A percentile compares a stretch with the other conserved stretches of the same genome.
Conservation (phyloP, 2,888 invertebrate species). For the Erebia epiphron region DNA sequence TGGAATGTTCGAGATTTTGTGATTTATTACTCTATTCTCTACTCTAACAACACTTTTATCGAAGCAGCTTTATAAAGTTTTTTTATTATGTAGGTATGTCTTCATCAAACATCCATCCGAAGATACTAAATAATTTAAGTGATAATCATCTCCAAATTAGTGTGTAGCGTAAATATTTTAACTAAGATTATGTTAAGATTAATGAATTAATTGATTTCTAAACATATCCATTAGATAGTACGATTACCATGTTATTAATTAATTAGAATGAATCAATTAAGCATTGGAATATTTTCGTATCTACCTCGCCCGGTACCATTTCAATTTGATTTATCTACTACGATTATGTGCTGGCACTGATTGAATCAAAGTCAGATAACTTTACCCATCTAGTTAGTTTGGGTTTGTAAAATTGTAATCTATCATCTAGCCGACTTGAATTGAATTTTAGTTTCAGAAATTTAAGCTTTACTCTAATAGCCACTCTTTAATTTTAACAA, state of each 20-base stretch:
- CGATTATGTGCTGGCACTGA: neutral
- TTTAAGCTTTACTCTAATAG: too few species aligned
- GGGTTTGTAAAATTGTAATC: neutral
- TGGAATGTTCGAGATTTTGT: constrained; percentile 27
- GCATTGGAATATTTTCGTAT: neutral
- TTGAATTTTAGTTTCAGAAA: neutral
- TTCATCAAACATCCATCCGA: neutral
- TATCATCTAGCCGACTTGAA: neutral
- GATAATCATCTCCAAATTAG: neutral
- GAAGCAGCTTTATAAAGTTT: neutral
- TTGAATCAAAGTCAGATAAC: neutral
- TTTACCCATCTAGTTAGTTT: neutral
- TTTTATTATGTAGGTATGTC: neutral
- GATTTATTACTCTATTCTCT: constrained; percentile 13
- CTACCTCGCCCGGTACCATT: neutral
- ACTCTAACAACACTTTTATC: neutral
- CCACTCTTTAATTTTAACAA: neutral
- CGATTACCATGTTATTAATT: neutral
- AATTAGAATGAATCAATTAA: neutral
- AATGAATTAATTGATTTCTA: constrained; percentile 1
- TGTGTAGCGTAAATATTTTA: neutral
- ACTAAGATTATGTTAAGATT: neutral
- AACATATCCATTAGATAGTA: neutral
- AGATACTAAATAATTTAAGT: neutral
- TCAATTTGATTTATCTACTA: neutral